Base-by-base conservation (phyloP, 1,140 invertebrate genomes). In the Archivesica marissinica region DNA sequence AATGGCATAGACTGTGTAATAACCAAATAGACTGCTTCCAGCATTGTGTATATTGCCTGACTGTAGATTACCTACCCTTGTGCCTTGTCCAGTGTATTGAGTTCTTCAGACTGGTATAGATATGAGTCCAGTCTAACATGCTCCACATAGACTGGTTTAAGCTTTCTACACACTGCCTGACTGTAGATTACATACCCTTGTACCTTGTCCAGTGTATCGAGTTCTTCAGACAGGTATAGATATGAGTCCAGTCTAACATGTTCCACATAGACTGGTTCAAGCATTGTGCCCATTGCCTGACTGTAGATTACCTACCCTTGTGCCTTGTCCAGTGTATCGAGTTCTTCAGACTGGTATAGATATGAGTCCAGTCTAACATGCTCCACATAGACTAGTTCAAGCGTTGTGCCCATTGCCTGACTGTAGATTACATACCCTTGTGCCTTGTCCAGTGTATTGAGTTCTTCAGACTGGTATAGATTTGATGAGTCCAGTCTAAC, bases 231-330 rank as follows among this genome's bases (percentile, higher is more conserved):
- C 88, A 95, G 96, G 94, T 99, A 99, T 89, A 97, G 96, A 82
- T 96, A 95, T 1, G 98, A 98, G 94, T 99, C 98, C 64, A 99
- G 94, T 44, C 96, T 96, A 6, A 99, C 97, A 95, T 97, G 97
- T 94, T 99, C 98, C 88, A 99, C 95, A 91, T 96, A 97, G n/a
- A n/a, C n/a, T 28, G 97, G 96, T 1, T 96, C 96, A 70, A 96
- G 95, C 59, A 98, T 99, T 59, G 98, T 97, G 94, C 99, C 99
- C 94, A 99, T 97, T 81, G 99, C 97, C 94, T 99, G 98, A 7
- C 47, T 50, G n/a, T 50, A 13, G 13, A 50, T 50, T 13, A 50
- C 47, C 47, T 50, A 50, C 56, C 56, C 56, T 59, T 59, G 7
- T 59, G 7, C 28, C 7, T 23, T n/a, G 7, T n/a, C 7, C n/a